Conservation (phyloP, 2,113 vertebrate genomes). For the Elgaria multicarinata region DNA sequence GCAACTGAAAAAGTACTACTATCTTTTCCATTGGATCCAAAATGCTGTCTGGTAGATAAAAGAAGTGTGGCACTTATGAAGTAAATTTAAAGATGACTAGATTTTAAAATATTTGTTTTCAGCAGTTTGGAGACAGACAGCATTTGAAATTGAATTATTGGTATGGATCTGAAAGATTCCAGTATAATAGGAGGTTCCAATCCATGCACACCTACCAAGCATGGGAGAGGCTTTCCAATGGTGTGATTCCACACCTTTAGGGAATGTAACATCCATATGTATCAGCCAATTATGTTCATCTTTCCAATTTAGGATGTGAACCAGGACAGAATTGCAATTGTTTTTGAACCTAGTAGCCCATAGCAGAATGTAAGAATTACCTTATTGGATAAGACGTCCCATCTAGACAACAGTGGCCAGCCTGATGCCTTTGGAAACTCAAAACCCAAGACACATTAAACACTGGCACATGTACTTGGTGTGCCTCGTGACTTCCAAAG, state of each 20-base stretch:
- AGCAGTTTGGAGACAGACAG: not conserved
- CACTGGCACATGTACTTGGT: not conserved
- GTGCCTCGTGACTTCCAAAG: not conserved
- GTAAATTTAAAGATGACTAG: not conserved
- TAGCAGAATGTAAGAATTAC: not conserved
- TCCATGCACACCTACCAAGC: not conserved
- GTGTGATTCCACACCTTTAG: not conserved
- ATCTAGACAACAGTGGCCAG: not conserved
- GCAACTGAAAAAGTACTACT: not conserved
- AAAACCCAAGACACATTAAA: not conserved
- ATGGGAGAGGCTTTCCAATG: too few species aligned
- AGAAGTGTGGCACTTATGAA: not conserved
- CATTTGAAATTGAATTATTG: not conserved
- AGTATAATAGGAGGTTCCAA: not conserved
- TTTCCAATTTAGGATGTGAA: not conserved
- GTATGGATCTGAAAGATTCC: not conserved
- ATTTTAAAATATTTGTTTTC: not conserved
- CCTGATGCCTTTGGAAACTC: not conserved
- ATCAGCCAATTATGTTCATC: too few species aligned
- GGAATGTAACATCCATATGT: not conserved
- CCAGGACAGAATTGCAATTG: not conserved
- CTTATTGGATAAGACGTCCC: not conserved
- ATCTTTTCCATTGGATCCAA: not conserved
- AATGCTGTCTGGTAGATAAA: not conserved
- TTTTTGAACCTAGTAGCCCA: not conserved